Conservation (phyloP, 2,113 vertebrate genomes). For the Saccopteryx leptura region DNA sequence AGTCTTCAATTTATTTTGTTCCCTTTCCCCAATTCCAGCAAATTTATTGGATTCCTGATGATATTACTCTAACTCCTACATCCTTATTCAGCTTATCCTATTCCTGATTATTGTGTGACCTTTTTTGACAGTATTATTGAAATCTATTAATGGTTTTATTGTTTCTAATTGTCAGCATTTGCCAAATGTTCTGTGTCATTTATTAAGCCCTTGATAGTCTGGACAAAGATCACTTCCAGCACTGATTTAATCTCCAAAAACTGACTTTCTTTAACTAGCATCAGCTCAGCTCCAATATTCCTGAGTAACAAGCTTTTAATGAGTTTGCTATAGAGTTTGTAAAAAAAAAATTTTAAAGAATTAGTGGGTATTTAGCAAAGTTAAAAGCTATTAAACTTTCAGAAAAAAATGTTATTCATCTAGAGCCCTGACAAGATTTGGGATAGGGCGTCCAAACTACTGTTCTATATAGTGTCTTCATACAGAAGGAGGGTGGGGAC, state of each 20-base stretch:
- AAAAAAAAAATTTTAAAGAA: constrained; percentile 19
- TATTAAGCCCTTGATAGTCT: constrained; percentile 63
- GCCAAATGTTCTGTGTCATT: constrained; percentile 55
- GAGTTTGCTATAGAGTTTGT: background rate
- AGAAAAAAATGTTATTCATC: constrained; percentile 21
- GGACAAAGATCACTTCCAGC: background rate
- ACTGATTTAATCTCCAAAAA: constrained; percentile 6
- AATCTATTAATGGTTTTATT: constrained; percentile 59
- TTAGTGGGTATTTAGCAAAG: constrained; percentile 41
- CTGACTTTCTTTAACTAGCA: constrained; percentile 60
- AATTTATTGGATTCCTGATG: constrained; percentile 46
- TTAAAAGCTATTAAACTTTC: constrained; percentile 17
- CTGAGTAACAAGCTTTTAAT: constrained; percentile 67
- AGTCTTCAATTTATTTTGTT: background rate
- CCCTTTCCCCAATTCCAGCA: constrained; percentile 23
- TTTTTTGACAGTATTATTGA: constrained; percentile 61
- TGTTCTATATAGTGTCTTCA: background rate
- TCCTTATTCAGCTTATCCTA: constrained; percentile 2
- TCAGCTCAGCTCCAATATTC: background rate
- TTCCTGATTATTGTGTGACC: constrained; percentile 64
- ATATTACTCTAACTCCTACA: constrained; percentile 33
- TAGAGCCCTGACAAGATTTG: background rate
- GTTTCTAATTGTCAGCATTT: constrained; percentile 57
- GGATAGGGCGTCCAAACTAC: no score
- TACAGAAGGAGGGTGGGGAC: background rate